Conservation (phyloP, 2,797 vertebrate species). For the Pseudotriccus pelzelni region DNA sequence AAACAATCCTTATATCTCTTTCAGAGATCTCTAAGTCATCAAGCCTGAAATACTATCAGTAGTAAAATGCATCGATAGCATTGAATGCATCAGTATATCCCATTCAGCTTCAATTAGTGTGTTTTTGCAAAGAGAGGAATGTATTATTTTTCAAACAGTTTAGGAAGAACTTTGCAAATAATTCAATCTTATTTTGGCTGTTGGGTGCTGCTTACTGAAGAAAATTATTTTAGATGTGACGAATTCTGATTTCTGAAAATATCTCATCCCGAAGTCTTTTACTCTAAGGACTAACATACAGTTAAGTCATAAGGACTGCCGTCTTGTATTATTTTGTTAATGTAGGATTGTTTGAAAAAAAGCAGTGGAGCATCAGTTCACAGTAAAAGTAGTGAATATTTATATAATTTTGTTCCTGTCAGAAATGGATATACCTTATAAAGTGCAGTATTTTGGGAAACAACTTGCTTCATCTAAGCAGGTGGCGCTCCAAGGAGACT, state of each 20-base stretch:
- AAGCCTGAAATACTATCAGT: background rate
- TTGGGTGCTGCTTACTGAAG: background rate
- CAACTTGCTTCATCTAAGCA: background rate
- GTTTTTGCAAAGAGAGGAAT: background rate
- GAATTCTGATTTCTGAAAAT: background rate
- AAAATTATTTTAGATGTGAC: background rate
- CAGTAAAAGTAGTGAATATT: background rate
- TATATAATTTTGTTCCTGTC: background rate
- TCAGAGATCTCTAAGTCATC: background rate
- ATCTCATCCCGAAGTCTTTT: background rate
- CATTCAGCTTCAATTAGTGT: background rate
- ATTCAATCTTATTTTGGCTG: background rate
- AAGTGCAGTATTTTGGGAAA: background rate
- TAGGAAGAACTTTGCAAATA: background rate
- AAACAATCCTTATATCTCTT: too few relatives aligned
- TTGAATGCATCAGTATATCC: background rate
- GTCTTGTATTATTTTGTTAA: background rate
- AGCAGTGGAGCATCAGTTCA: background rate
- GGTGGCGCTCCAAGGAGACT: background rate
- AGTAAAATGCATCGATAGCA: background rate
- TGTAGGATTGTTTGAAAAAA: background rate
- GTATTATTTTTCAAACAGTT: background rate
- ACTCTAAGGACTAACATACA: background rate
- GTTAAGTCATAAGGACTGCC: background rate
- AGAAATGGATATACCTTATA: background rate